phyloP scores from a whole-genome alignment of 2,797 vertebrate genomes.

The Novumbra hubbsi region DNA sequence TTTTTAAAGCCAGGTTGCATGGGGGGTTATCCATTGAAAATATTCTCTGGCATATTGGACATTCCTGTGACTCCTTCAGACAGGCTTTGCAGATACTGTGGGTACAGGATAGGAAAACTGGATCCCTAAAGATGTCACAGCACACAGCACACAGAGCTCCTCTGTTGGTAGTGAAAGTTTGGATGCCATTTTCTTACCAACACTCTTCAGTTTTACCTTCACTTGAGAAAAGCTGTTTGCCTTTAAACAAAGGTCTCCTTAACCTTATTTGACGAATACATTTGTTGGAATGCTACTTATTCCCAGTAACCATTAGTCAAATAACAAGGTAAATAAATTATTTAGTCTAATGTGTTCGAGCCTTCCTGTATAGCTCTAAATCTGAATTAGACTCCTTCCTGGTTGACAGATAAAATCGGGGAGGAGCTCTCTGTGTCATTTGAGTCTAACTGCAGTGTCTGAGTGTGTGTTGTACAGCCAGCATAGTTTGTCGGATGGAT shows the following conservation, averaged over 20 bases:
- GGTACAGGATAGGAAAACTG: slow-evolving; percentile 1
- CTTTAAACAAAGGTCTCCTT: background rate
- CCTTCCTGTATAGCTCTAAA: background rate
- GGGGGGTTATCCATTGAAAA: background rate
- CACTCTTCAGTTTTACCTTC: background rate
- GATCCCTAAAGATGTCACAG: slow-evolving; percentile 1
- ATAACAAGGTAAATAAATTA: background rate
- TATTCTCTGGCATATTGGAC: background rate
- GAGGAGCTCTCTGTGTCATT: background rate
- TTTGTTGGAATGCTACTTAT: background rate
- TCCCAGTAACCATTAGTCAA: background rate
- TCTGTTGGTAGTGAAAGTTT: background rate
- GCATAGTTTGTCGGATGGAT: no score
- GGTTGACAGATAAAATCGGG: background rate
- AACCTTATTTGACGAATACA: background rate
- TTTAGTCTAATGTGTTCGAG: background rate
- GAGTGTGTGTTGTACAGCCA: background rate
- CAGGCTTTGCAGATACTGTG: background rate
- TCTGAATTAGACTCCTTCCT: background rate
- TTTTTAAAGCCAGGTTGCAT: background rate
- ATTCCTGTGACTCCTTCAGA: background rate
- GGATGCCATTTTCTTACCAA: background rate
- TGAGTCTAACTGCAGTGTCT: background rate
- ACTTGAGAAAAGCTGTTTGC: background rate
- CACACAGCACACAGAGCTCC: background rate